Base-by-base conservation (phyloP, 1,140 invertebrate species). In the Paraescarpia echinospica region DNA sequence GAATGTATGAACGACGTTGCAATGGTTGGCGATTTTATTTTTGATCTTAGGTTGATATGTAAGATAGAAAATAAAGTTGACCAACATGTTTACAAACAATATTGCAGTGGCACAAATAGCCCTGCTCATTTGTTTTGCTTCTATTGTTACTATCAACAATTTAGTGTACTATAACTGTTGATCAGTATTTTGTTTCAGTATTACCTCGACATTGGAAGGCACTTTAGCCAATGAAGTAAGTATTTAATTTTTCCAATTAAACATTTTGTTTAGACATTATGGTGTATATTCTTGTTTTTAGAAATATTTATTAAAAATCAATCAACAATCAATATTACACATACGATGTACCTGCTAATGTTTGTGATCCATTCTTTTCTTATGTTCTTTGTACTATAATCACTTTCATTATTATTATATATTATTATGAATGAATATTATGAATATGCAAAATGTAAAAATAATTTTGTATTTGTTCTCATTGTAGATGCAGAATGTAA, bases 201-300 rank as follows among this genome's bases (percentile, higher is more conserved):
- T 59, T 33, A 92, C 34, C 41, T 48, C 59, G 14, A 48, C 91
- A 18, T 48, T 89, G 33, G 89, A 92, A 90, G 92, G 18, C 18
- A 59, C 88, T 41, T 14, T 89, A 90, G 48, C 92, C n/a, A 90
- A 92, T 48, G 92, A 89, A 35, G 89, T 92, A 33, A 35, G 92
- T 92, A 90, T 89, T 35, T 89, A 22, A 48, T 91, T 59, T 91
- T 18, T 41, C 91, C 34, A 48, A 91, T 9, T 34, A 35, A 33
- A 35, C 31, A 91, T 31, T 34, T 59, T 91, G 9, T 91, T 91
- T 91, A 91, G 18, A 91, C 31, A 27, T 91, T 22, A n/a, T n/a
- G 27, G 22, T 27, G 2, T 12, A 27, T 27, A 77, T 31, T 14
- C 41, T 41, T 77, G 27, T 77, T 77, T 27, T 77, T 77, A 77